Conservation (phyloP, 2,797 vertebrate species). For the Psittacula echo region DNA sequence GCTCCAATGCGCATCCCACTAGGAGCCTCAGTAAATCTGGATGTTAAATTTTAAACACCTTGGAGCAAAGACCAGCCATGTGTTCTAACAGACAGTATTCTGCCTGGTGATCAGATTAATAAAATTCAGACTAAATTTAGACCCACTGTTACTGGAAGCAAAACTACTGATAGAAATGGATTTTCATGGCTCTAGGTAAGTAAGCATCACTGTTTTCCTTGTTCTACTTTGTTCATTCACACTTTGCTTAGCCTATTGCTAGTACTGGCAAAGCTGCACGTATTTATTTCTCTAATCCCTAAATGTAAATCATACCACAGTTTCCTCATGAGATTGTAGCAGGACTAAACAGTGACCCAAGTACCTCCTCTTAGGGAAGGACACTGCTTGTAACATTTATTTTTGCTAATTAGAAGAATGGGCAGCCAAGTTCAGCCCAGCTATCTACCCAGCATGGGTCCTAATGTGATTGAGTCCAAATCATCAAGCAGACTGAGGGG, state of each 20-base stretch:
- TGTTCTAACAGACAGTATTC: background rate
- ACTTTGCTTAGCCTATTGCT: background rate
- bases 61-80: background rate
- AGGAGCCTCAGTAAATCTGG: background rate
- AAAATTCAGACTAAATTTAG: background rate
- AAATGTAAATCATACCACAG: background rate
- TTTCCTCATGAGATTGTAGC: background rate
- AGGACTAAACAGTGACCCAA: background rate
- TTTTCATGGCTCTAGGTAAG: background rate
- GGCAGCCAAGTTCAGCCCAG: background rate
- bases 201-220: background rate
- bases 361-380: background rate
- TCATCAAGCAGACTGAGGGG: background rate
- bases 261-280: background rate
- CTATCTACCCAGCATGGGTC: background rate
- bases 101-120: background rate
- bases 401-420: background rate
- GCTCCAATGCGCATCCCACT: background rate
- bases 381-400: background rate
- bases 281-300: background rate
- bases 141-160: background rate
- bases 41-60: background rate
- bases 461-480: background rate
- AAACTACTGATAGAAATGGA: background rate
- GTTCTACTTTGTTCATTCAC: background rate